These are phyloP conservation scores for Leiothrix lutea DNA, from an alignment of 2,113 vertebrate genomes.

Conservation along the genomic window DNA sequence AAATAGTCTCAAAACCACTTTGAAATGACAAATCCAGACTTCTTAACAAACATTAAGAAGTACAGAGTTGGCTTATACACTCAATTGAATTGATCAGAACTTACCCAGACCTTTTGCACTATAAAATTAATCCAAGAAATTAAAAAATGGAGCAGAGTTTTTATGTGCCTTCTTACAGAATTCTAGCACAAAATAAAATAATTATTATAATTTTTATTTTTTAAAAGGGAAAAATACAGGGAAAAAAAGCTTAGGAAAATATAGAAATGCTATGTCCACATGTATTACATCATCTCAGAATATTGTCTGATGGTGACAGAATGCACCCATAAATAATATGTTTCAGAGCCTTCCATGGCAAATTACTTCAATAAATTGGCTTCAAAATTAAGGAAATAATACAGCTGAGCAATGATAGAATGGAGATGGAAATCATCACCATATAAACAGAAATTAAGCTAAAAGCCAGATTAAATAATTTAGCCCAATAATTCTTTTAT, in stretches of 20 bases:
- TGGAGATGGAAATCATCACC: not conserved
- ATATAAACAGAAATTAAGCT: not conserved
- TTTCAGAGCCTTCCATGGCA: not conserved
- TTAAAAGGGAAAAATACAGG: not conserved
- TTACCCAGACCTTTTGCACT: not conserved
- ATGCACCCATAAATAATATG: not conserved
- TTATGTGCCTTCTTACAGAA: not conserved
- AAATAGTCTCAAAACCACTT: slow-evolving; percentile 9
- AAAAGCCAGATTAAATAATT: not conserved
- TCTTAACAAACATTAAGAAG: not conserved
- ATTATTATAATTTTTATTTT: not conserved
- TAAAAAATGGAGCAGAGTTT: not conserved
- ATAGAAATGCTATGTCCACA: not conserved
- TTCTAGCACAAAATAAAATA: not conserved
- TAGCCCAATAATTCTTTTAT: not conserved
- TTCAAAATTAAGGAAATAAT: not conserved
- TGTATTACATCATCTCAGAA: not conserved
- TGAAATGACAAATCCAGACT: slow-evolving; percentile 1
- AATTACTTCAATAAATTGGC: not conserved
- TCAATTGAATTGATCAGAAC: not conserved
- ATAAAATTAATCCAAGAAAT: not conserved
- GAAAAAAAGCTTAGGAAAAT: not conserved
- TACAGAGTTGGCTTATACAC: not conserved
- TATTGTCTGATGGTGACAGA: not conserved
- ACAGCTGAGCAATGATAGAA: not conserved